These are phyloP conservation scores for Agelas oroides DNA, from an alignment of 37 sponge, comb jelly and placozoan species.

Conservation along the genomic window DNA sequence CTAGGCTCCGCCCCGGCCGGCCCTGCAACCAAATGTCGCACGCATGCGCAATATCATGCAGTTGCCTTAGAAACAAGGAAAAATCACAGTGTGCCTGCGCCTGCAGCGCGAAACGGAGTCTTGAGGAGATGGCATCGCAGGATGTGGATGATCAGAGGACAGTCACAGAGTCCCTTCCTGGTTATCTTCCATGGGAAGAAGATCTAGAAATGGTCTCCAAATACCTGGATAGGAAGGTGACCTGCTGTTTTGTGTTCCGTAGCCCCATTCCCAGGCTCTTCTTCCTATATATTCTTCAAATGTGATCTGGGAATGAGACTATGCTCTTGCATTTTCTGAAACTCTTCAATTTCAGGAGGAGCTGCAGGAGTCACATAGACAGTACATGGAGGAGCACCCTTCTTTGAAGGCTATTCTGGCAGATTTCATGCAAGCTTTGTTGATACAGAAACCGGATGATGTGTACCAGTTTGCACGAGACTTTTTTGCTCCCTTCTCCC, in stretches of 20 bases:
- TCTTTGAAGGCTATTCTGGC: conserved; percentile 91
- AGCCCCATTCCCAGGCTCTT: too few species aligned
- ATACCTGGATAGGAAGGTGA: conserved; percentile 90
- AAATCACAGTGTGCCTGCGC: not conserved
- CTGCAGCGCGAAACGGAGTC: not conserved
- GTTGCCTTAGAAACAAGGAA: too few species aligned
- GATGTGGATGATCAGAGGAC: too few species aligned
- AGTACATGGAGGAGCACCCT: conserved; percentile 86
- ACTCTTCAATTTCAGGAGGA: conserved; percentile 62
- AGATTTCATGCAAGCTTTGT: conserved; percentile 88
- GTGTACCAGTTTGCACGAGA: conserved; percentile 85
- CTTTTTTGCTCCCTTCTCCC: conserved; percentile 78
- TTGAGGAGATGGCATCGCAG: too few species aligned
- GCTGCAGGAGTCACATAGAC: conserved; percentile 66
- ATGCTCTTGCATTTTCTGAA: too few species aligned
- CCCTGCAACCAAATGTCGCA: too few species aligned
- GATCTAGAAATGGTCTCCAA: conserved; percentile 93
- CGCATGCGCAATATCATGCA: too few species aligned
- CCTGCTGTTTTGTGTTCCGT: too few species aligned
- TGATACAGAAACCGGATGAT: conserved; percentile 94
- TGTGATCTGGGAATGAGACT: too few species aligned
- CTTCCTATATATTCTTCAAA: too few species aligned
- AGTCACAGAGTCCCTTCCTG: conserved; percentile 5
- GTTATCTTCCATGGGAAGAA: conserved; percentile 92
- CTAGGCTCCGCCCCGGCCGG: too few species aligned